Base-by-base conservation (phyloP, 2,113 vertebrate species). In the Haemorhous mexicanus region DNA sequence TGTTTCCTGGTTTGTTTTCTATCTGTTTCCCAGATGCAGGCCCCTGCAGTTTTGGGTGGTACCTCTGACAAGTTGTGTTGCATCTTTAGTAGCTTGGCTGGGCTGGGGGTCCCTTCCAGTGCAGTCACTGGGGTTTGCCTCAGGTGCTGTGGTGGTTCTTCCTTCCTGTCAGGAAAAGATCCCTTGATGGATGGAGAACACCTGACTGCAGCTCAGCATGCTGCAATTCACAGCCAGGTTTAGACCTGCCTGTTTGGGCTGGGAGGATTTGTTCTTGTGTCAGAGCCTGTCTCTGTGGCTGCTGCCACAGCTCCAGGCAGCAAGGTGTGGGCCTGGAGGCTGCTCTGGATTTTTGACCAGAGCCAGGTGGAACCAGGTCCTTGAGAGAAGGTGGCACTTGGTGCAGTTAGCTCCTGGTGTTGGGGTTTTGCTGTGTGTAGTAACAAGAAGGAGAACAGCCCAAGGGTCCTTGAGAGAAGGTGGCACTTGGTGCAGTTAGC, bases 141-240 rank as follows among this genome's bases (percentile, higher is more conserved):
- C 50, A 2, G 46, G 24, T 16, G 53, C 67, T 63, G 26, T 33
- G 37, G 7, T 61, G 61, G 12, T 23, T 69, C 66, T 82, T 78
- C 23, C 43, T 8, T 72, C 22, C 49, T 7, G 1, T 4, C 0
- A 1, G 49, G 39, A 43, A 17, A 11, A 64, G 39, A 9, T 89
- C 26, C 32, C 49, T 61, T 0, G 0, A 0, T 27, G 30, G 6
- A 6, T 39, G 68, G 33, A 52, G 47, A 19, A 2, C n/a, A 6
- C 11, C 1, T 8, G 56, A 11, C 20, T 32, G 46, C 21, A 58
- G 58, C n/a, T 66, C 58, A 49, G 69, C 15, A 1, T 3, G n/a
- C 41, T 2, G 22, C 39, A 16, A 15, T 22, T 74, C 43, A n/a
- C 69, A 75, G 47, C 18, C 61, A 78, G 73, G 5, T 56, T 27